Conservation (phyloP, 2,113 vertebrate species). For the Stegastes partitus region DNA sequence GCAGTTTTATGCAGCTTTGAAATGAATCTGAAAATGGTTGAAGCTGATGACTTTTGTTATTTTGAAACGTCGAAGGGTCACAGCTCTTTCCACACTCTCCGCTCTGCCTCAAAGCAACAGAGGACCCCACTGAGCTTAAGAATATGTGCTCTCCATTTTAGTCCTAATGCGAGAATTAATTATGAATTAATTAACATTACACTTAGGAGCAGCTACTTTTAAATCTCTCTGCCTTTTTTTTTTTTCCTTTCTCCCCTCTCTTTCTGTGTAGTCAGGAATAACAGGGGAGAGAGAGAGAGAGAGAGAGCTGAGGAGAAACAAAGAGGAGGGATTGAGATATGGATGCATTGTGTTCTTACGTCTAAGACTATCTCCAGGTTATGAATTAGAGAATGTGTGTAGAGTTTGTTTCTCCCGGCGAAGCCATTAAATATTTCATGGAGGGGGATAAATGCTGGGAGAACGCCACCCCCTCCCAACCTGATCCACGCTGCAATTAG, state of each 20-base stretch:
- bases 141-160: slow-evolving; percentile 71
- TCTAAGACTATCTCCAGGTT: slow-evolving; percentile 75
- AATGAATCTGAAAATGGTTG: slow-evolving; percentile 24
- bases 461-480: slow-evolving; percentile 69
- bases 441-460: slow-evolving; percentile 77
- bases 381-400: slow-evolving; percentile 81
- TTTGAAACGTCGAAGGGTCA: slow-evolving; percentile 57
- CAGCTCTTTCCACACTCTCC: slow-evolving; percentile 54
- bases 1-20: slow-evolving; percentile 26
- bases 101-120: slow-evolving; percentile 68
- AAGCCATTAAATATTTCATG: slow-evolving; percentile 87
- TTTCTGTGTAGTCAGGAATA: slow-evolving; percentile 68
- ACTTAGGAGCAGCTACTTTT: slow-evolving; percentile 71
- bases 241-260: background rate
- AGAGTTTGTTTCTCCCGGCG: slow-evolving; percentile 81
- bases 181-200: slow-evolving; percentile 81
- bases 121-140: slow-evolving; percentile 72
- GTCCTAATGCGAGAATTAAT: slow-evolving; percentile 80
- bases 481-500: slow-evolving; percentile 80
- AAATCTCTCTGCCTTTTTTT: slow-evolving; percentile 29
- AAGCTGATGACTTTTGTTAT: slow-evolving; percentile 58
- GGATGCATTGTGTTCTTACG: slow-evolving; percentile 59
- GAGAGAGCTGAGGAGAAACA: slow-evolving; percentile 57
- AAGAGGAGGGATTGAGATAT: slow-evolving; percentile 66
- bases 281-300: slow-evolving; percentile 16